Conservation (phyloP, 2,113 vertebrate species). For the Cochlearius cochlearius region DNA sequence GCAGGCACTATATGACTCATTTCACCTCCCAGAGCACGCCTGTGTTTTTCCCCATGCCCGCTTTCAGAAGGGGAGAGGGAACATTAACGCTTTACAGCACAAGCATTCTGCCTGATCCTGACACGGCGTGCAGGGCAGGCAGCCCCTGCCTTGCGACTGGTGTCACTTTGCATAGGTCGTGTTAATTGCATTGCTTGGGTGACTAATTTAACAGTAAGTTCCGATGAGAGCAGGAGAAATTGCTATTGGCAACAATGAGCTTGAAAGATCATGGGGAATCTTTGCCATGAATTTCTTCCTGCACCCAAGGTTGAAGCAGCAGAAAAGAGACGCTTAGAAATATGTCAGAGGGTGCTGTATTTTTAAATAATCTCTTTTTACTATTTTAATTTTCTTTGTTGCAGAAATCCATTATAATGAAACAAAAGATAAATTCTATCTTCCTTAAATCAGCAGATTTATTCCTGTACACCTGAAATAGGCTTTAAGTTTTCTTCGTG, state of each 20-base stretch:
- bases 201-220: neutral
- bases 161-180: neutral
- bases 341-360: neutral
- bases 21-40: neutral
- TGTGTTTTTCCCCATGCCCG: neutral
- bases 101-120: neutral
- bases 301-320: neutral
- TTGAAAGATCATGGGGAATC: neutral
- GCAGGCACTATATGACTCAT: neutral
- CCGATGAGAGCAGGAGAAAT: neutral
- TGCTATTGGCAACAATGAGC: neutral
- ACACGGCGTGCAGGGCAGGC: fast-evolving
- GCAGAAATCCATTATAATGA: neutral
- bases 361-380: neutral
- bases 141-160: neutral
- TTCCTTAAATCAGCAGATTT: neutral
- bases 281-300: neutral
- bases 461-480: neutral
- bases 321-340: neutral
- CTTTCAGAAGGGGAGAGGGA: neutral
- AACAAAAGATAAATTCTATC: neutral
- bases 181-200: neutral
- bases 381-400: neutral
- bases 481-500: neutral
- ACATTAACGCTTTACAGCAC: neutral